Evolutionary conservation across 2,113 vertebrate species (phyloP).

Genomic region (Grus americana): DNA sequence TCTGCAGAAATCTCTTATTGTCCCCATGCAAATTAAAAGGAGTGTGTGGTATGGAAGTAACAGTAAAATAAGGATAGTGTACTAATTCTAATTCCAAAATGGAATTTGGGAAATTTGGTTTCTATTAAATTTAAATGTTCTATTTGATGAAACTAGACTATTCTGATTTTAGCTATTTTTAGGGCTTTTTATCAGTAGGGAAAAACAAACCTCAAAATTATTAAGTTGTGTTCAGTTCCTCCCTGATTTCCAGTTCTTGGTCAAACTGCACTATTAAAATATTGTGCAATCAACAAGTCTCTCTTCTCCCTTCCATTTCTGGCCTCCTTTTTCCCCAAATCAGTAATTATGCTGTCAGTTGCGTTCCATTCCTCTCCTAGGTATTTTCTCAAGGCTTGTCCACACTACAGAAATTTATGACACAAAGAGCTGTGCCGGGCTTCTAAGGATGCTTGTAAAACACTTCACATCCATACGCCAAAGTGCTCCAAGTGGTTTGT

Average conservation of each 20-base stretch:
- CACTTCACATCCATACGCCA: constrained; percentile 62
- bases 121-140: background rate
- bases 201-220: background rate
- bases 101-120: background rate
- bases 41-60: background rate
- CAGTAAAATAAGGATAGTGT: background rate
- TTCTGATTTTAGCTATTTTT: background rate
- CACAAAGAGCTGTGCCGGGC: constrained; percentile 20
- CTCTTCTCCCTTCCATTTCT: background rate
- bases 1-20: background rate
- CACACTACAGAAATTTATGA: constrained; percentile 41
- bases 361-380: background rate
- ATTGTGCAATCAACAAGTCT: background rate
- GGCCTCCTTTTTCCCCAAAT: background rate
- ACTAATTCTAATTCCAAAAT: background rate
- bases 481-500: constrained; percentile 65
- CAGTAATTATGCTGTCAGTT: background rate
- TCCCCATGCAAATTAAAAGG: background rate
- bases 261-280: background rate
- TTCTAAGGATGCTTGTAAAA: constrained; percentile 66
- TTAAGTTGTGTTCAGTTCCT: background rate
- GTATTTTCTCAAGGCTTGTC: constrained; percentile 33
- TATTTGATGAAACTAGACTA: background rate
- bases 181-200: background rate
- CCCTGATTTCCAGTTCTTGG: background rate